Conservation (phyloP, 2,113 vertebrate species). For the Mustela lutreola region DNA sequence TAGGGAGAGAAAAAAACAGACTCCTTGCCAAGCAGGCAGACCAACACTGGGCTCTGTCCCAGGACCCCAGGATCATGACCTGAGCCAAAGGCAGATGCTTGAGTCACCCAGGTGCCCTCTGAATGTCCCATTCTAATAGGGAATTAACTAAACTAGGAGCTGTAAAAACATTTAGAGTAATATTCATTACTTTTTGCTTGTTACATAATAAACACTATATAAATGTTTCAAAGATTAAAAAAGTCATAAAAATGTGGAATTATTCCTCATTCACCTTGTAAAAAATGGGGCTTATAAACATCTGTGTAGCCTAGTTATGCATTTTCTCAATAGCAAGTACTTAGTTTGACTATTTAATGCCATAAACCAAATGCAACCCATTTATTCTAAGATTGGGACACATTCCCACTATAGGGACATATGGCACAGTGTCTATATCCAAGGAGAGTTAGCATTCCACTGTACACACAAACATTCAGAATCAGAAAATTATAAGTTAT, state of each 20-base stretch:
- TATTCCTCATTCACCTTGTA: not conserved
- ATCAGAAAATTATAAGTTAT: conserved; percentile 61
- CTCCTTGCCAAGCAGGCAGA: not conserved
- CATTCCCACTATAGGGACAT: not conserved
- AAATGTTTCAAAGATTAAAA: conserved; percentile 25
- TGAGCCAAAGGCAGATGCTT: not conserved
- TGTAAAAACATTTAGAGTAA: conserved; percentile 18
- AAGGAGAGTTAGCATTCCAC: conserved; percentile 14
- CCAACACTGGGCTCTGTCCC: not conserved
- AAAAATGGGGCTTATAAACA: not conserved
- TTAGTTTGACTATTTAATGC: conserved; percentile 1
- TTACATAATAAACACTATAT: not conserved
- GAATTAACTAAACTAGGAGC: conserved; percentile 13
- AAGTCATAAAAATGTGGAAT: not conserved
- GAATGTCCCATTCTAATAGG: not conserved
- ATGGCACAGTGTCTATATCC: not conserved
- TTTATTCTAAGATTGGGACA: not conserved
- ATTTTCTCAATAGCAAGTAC: not conserved
- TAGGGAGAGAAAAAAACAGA: not conserved
- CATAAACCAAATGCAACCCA: not conserved
- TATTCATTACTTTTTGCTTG: not conserved
- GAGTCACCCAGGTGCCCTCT: not conserved
- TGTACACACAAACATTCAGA: conserved; percentile 26
- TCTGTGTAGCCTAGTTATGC: not conserved
- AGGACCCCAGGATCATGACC: not conserved